These are phyloP conservation scores for Ahaetulla prasina DNA, from an alignment of 2,113 vertebrate genomes.

Conservation along the genomic window DNA sequence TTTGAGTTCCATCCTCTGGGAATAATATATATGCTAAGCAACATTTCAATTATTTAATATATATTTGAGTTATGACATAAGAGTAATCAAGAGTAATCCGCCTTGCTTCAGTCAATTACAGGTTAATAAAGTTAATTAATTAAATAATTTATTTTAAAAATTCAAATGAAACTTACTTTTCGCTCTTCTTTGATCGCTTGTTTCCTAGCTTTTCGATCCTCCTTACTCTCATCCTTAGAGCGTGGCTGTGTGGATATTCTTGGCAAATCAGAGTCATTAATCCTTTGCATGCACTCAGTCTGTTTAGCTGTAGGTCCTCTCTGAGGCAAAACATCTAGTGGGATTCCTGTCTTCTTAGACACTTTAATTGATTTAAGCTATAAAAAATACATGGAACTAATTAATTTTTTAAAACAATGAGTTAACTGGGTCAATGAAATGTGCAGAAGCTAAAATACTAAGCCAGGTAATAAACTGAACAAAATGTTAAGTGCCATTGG, in stretches of 20 bases:
- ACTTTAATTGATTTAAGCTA: constrained; percentile 81
- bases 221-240: constrained; percentile 75
- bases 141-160: background rate
- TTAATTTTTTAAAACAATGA: background rate
- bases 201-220: constrained; percentile 82
- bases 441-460: background rate
- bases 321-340: constrained; percentile 78
- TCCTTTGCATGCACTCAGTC: constrained; percentile 82
- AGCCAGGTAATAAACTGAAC: background rate
- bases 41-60: background rate
- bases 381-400: constrained; percentile 13
- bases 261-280: constrained; percentile 84
- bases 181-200: constrained; percentile 85
- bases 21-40: background rate
- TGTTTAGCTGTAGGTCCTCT: constrained; percentile 81
- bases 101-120: background rate
- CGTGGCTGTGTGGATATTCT: constrained; percentile 76
- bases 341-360: constrained; percentile 88
- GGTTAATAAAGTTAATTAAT: background rate
- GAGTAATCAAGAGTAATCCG: background rate
- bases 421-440: background rate
- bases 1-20: background rate
- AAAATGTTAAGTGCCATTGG: background rate
- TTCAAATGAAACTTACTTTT: constrained; percentile 72
- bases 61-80: background rate